Evolutionary conservation across 2,888 invertebrate species (phyloP), one percentile per base, ranked within the genome.

Genomic region (Chrysina gloriosa): DNA sequence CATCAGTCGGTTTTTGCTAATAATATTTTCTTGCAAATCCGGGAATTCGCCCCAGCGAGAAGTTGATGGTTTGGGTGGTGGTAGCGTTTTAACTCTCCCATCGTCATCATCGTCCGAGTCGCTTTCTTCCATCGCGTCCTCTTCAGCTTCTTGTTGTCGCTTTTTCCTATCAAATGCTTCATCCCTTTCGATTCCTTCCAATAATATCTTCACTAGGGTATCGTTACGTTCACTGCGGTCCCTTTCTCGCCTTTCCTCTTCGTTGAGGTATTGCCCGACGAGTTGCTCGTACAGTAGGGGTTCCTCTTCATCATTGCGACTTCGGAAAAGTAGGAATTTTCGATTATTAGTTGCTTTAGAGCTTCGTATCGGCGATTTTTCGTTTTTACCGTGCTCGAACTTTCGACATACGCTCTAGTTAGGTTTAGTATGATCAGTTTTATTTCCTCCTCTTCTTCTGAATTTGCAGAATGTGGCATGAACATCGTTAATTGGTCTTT

Each of bases 251-350:
- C 89, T 89, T 80, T 97, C 95, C 27, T 90, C 89, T 67, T 91
- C 89, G 1, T 92, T 90, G 72, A 97, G 82, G 81, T 92, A 96
- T 77, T 92, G 92, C 0, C 96, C 97, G 45, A 98, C 87, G 73
- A 98, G 84, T 77, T 96, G 93, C 72, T 97, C 94, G 83, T 95
- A 98, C 0, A 97, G 83, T 63, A 94, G 85, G 0, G 97, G 98
- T 96, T 94, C 69, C 98, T 85, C 73, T 89, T 90, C 89, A 95
- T 94, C 97, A 98, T 98, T 85, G 95, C 93, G 69, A 89, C 89
- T 81, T 97, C 96, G 79, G 92, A 92, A 78, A 98, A 98, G 82
- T 97, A 97, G 23, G 87, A 85, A 73, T 88, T 86, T 71, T 90
- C 88, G 58, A 86, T 84, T 36, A 92, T 85, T 72, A 97, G 82